phyloP scores from a whole-genome alignment of 2,888 invertebrate species.

The Formica aserva region DNA sequence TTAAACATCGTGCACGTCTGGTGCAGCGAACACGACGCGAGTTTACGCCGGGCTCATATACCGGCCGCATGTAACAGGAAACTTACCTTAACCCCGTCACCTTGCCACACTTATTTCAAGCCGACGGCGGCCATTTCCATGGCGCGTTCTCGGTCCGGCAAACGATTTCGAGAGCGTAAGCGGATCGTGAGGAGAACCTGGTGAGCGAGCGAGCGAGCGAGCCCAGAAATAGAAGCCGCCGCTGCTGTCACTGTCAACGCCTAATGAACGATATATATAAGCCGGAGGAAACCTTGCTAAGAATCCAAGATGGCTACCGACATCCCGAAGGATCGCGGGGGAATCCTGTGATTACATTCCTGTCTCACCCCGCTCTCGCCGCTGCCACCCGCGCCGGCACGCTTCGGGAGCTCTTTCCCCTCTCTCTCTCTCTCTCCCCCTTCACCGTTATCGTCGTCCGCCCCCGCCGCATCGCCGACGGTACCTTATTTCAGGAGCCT shows the following conservation, averaged over 20 bases:
- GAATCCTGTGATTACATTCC: constrained; percentile 86
- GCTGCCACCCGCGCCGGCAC: constrained; percentile 51
- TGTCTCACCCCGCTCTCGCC: constrained; percentile 69
- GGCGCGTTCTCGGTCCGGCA: constrained; percentile 46
- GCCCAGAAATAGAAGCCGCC: constrained; percentile 72
- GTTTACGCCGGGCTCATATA: constrained; percentile 69
- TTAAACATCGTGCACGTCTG: constrained; percentile 65
- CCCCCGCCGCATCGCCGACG: constrained; percentile 21
- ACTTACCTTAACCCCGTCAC: constrained; percentile 72
- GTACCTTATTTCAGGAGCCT: constrained; percentile 70
- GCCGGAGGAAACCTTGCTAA: constrained; percentile 79
- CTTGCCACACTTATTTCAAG: constrained; percentile 72
- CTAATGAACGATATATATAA: constrained; percentile 82
- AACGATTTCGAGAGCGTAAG: constrained; percentile 62
- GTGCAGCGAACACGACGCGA: constrained; percentile 66
- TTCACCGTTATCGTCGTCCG: constrained; percentile 40
- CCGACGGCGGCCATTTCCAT: constrained; percentile 65
- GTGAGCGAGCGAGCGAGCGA: constrained; percentile 52
- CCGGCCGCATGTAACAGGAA: constrained; percentile 68
- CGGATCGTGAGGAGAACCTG: constrained; percentile 46
- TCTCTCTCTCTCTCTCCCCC: not conserved
- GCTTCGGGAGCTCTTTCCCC: constrained; percentile 52
- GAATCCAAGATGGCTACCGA: constrained; percentile 84
- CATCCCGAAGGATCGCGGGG: constrained; percentile 84
- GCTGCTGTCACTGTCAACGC: constrained; percentile 80